Conservation (phyloP, 2,888 invertebrate genomes). For the Ichneumon xanthorius region DNA sequence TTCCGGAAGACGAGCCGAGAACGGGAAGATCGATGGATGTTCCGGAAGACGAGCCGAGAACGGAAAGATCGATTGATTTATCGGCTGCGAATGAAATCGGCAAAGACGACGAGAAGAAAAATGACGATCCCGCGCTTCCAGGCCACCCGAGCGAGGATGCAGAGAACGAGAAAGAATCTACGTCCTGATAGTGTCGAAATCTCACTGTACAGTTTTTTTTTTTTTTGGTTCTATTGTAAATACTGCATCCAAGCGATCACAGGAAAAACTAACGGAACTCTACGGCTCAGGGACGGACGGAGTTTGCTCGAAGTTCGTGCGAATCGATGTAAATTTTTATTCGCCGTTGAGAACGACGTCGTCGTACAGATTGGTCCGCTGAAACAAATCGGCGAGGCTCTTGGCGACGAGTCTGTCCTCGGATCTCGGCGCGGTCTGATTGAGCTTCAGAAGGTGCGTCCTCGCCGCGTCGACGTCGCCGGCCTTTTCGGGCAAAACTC, state of each 20-base stretch:
- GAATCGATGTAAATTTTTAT: constrained; percentile 37
- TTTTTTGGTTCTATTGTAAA: constrained; percentile 17
- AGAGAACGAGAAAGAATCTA: constrained; percentile 18
- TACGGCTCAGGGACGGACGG: not conserved
- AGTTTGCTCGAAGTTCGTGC: not conserved
- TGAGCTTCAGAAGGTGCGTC: constrained; percentile 75
- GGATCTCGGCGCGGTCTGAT: constrained; percentile 72
- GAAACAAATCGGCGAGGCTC: constrained; percentile 77
- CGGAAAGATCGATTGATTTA: not conserved
- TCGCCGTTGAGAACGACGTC: constrained; percentile 52
- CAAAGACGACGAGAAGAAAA: not conserved
- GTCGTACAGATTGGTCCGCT: constrained; percentile 73
- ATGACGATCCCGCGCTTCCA: not conserved
- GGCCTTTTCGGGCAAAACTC: constrained; percentile 81
- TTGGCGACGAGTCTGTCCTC: constrained; percentile 78
- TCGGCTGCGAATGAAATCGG: not conserved
- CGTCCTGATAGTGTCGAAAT: constrained; percentile 30
- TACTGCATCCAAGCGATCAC: not conserved
- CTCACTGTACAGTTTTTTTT: not conserved
- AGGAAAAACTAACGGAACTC: not conserved
- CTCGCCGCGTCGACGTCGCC: constrained; percentile 80
- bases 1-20: constrained; percentile 76
- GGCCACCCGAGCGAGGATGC: not conserved
- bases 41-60: constrained; percentile 76
- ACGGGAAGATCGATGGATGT: not conserved